Conservation (phyloP, 1,140 invertebrate species). For the Hydropsyche tenuis region DNA sequence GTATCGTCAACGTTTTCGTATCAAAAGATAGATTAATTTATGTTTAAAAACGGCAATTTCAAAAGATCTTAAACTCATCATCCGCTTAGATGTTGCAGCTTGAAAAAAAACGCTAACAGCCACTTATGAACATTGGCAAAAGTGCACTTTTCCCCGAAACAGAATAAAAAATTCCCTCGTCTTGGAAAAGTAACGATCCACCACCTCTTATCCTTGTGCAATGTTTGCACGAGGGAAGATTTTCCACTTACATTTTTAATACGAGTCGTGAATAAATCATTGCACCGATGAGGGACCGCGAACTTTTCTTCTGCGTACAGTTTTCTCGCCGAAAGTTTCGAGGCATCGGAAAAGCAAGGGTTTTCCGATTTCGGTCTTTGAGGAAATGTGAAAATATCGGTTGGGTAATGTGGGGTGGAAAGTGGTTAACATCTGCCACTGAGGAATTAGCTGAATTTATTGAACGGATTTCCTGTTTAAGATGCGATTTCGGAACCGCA, state of each 20-base stretch:
- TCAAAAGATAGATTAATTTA: too few relatives aligned
- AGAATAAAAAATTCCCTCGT: background rate
- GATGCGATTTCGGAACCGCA: too few relatives aligned
- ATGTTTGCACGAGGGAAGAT: constrained; percentile 25
- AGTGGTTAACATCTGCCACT: constrained; percentile 4
- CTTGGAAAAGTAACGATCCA: constrained; percentile 13
- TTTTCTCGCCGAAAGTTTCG: background rate
- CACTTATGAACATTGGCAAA: background rate
- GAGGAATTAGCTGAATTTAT: background rate
- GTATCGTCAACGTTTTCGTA: too few relatives aligned
- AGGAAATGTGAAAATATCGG: too few relatives aligned
- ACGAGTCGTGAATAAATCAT: constrained; percentile 49
- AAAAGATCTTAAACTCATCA: background rate
- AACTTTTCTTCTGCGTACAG: background rate
- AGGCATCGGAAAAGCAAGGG: constrained; percentile 4
- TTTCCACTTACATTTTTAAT: constrained; percentile 50
- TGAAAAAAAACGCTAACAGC: background rate
- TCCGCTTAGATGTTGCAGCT: background rate
- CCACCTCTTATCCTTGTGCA: background rate
- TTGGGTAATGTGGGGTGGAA: too few relatives aligned
- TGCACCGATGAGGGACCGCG: constrained; percentile 18
- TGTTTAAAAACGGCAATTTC: too few relatives aligned
- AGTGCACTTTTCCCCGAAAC: background rate
- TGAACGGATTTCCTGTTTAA: too few relatives aligned
- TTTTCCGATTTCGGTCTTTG: too few relatives aligned